A percentile compares a stretch with the other conserved stretches of the same genome.
Evolutionary conservation across 2,113 vertebrate genomes (phyloP).

Genomic region (Plecturocebus donacophilus): DNA sequence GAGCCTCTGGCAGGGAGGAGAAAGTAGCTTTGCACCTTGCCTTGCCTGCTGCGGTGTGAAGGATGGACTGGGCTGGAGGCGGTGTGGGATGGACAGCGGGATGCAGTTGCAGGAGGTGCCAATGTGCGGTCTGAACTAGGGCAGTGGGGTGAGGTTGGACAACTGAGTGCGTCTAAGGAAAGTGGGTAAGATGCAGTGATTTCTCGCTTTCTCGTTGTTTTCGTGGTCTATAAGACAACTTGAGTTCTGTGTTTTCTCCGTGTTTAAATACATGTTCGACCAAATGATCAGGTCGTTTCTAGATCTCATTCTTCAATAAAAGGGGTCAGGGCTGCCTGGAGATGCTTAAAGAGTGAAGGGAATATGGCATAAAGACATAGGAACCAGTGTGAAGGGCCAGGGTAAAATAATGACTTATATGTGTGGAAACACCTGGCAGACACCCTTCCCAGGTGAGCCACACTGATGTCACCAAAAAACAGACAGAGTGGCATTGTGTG

Average conservation of each 20-base stretch:
- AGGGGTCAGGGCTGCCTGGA: neutral
- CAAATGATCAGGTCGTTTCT: neutral
- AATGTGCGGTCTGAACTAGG: accelerated
- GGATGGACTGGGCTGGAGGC: neutral
- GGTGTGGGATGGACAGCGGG: neutral
- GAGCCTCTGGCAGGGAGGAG: accelerated
- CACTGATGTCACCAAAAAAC: neutral
- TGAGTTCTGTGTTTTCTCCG: neutral
- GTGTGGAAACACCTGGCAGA: neutral
- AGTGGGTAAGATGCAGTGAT: too few species aligned
- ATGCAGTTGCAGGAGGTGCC: accelerated
- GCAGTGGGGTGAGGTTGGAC: neutral
- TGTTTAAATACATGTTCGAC: neutral
- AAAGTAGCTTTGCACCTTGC: neutral
- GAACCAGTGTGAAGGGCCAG: neutral
- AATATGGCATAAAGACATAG: neutral
- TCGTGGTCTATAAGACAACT: neutral
- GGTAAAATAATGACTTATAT: neutral
- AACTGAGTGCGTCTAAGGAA: neutral
- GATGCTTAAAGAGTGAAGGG: neutral
- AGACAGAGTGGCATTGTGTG: neutral
- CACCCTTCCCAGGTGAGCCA: neutral
- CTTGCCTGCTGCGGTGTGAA: neutral
- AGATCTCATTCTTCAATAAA: neutral
- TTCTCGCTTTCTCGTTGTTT: neutral